These are phyloP conservation scores for Acrocephalus arundinaceus DNA, from an alignment of 2,113 vertebrate genomes.

Conservation along the genomic window DNA sequence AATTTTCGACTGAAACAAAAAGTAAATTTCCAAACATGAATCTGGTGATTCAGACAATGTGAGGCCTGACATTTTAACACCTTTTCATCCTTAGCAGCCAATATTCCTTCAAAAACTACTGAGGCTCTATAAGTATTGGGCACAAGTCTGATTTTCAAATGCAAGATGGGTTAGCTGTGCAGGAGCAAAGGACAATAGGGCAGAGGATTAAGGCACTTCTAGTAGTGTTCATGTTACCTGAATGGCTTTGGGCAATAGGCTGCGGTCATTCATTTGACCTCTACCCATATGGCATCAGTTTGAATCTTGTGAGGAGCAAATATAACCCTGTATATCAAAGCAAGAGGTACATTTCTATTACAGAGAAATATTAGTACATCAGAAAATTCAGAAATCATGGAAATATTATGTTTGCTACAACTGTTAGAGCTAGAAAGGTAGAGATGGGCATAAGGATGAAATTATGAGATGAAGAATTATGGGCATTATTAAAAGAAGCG, in stretches of 20 bases:
- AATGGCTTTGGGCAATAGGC: slow-evolving; percentile 25
- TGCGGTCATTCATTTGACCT: slow-evolving; percentile 1
- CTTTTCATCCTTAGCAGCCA: not conserved
- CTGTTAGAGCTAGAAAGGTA: not conserved
- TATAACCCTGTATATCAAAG: not conserved
- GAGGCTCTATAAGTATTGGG: not conserved
- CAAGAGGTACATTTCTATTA: not conserved
- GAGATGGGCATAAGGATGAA: not conserved
- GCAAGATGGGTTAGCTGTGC: not conserved
- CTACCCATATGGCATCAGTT: slow-evolving; percentile 40
- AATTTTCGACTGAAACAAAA: not conserved
- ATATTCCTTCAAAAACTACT: not conserved
- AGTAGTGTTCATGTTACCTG: not conserved
- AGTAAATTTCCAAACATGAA: not conserved
- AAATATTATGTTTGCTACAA: not conserved
- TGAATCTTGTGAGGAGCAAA: slow-evolving; percentile 29
- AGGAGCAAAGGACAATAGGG: not conserved
- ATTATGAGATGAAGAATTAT: not conserved
- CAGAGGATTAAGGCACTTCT: not conserved
- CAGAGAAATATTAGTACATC: not conserved
- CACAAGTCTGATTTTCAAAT: not conserved
- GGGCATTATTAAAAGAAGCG: not conserved
- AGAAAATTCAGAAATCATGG: not conserved
- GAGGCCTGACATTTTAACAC: not conserved
- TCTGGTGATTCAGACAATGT: not conserved